Conservation (phyloP, 2,113 vertebrate species). For the Podarcis cretensis region DNA sequence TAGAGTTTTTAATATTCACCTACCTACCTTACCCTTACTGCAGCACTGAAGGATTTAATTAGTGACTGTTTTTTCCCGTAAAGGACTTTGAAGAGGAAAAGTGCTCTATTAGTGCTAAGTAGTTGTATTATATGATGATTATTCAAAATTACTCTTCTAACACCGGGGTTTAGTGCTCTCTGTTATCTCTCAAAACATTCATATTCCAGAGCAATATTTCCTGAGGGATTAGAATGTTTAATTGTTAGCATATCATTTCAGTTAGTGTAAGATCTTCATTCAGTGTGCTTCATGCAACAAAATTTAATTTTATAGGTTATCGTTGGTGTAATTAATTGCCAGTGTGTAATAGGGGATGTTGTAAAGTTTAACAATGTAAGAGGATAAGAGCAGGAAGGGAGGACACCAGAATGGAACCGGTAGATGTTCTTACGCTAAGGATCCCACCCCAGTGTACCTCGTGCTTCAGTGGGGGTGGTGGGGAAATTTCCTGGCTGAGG, state of each 20-base stretch:
- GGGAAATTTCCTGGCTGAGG: background rate
- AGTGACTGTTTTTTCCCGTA: background rate
- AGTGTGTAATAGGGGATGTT: background rate
- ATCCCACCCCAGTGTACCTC: background rate
- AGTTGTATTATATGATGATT: constrained; percentile 7
- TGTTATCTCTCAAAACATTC: background rate
- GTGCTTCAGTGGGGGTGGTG: background rate
- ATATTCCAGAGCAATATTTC: background rate
- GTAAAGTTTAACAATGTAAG: constrained; percentile 8
- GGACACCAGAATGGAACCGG: background rate
- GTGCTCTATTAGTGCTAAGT: background rate
- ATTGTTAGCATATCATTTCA: background rate
- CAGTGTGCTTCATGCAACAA: constrained; percentile 5
- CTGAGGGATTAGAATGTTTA: background rate
- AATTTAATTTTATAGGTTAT: constrained; percentile 11
- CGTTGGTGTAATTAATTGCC: constrained; percentile 10
- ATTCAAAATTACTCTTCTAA: constrained; percentile 1
- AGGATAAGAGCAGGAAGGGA: background rate
- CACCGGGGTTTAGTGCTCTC: background rate
- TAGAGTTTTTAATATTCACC: background rate
- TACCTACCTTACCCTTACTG: background rate
- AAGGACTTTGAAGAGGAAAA: constrained; percentile 33
- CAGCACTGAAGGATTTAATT: background rate
- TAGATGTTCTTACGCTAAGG: background rate
- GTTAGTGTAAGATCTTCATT: background rate